Conservation (phyloP, 2,888 invertebrate species). For the Ceriagrion tenellum region DNA sequence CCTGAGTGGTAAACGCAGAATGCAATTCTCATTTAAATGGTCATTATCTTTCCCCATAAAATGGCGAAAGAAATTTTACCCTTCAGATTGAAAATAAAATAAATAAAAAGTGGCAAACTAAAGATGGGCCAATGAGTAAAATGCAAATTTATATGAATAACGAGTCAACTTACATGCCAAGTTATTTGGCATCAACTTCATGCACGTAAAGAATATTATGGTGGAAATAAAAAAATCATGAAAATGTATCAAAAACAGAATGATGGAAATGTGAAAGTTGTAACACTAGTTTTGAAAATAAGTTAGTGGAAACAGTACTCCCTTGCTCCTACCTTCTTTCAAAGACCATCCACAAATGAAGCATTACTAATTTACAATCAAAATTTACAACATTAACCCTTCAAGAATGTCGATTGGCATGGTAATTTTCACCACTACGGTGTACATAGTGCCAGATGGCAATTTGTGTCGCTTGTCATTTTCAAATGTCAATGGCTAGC, state of each 20-base stretch:
- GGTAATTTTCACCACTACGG: conserved; percentile 1
- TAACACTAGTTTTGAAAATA: conserved; percentile 9
- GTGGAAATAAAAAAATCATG: conserved; percentile 3
- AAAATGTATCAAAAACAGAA: background rate
- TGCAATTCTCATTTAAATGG: too few relatives aligned
- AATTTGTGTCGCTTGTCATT: conserved; percentile 20
- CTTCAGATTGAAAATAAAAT: background rate
- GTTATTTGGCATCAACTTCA: background rate
- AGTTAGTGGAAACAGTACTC: conserved; percentile 28
- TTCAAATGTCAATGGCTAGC: conserved; percentile 11
- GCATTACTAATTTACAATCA: conserved; percentile 18
- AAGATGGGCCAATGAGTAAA: background rate
- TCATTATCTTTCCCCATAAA: too few relatives aligned
- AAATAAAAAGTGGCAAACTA: background rate
- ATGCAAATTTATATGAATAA: background rate
- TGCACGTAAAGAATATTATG: background rate
- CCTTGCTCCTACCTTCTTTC: conserved; percentile 26
- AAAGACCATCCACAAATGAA: conserved; percentile 12
- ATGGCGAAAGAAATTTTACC: too few relatives aligned
- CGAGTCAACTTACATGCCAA: conserved; percentile 23
- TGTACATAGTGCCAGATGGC: conserved; percentile 22
- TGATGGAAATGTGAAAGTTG: background rate
- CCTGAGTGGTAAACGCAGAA: too few relatives aligned
- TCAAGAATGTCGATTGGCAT: conserved; percentile 7
- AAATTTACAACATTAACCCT: conserved; percentile 32